A percentile compares a stretch with the other conserved stretches of the same genome.
Evolutionary conservation across 2,113 vertebrate species (phyloP).

Genomic region (Grammomys dolichurus): DNA sequence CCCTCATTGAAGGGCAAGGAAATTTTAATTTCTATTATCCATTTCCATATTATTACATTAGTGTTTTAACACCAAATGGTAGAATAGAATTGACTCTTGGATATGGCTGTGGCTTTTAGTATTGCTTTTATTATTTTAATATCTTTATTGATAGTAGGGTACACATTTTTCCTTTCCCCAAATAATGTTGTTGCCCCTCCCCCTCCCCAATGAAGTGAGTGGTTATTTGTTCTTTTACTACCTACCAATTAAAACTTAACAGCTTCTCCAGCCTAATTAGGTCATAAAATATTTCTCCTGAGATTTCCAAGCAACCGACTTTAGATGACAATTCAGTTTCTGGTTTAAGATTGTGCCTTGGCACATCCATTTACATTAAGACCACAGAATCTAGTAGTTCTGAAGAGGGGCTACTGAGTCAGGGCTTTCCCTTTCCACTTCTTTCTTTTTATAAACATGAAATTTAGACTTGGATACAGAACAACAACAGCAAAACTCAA

Average conservation of each 20-base stretch:
- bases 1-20: neutral
- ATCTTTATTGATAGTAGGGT: slow-evolving; percentile 42
- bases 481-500: neutral
- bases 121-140: slow-evolving; percentile 49
- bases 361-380: neutral
- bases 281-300: slow-evolving; percentile 79
- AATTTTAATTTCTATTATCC: slow-evolving; percentile 7
- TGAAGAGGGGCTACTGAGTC: slow-evolving; percentile 16
- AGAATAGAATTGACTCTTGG: slow-evolving; percentile 20
- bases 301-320: slow-evolving; percentile 69
- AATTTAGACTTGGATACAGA: neutral
- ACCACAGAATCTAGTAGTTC: neutral
- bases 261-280: slow-evolving; percentile 78
- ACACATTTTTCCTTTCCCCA: slow-evolving; percentile 38
- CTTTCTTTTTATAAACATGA: neutral
- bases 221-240: slow-evolving; percentile 74
- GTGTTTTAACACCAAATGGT: slow-evolving; percentile 23
- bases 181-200: neutral
- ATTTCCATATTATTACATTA: slow-evolving; percentile 4
- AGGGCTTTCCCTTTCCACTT: neutral
- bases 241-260: slow-evolving; percentile 77
- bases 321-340: slow-evolving; percentile 62
- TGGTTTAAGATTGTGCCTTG: slow-evolving; percentile 48
- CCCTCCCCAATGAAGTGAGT: slow-evolving; percentile 51
- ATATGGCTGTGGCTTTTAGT: neutral